Conservation (phyloP, 2,113 vertebrate species). For the Brachypteracias leptosomus region DNA sequence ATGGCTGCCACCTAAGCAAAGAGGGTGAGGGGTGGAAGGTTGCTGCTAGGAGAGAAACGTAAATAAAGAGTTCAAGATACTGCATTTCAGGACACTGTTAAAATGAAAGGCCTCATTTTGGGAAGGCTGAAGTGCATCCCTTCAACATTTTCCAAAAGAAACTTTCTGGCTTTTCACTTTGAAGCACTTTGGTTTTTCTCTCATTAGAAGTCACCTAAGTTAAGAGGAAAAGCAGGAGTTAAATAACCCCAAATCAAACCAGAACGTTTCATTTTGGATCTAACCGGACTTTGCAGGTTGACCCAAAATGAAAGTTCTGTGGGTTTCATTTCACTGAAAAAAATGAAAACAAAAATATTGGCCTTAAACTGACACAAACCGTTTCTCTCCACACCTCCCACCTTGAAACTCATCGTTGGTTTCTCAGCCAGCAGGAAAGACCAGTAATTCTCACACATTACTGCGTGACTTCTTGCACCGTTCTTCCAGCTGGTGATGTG, state of each 20-base stretch:
- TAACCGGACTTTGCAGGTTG: background rate
- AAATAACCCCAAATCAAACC: background rate
- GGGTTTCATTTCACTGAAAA: background rate
- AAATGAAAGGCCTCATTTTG: background rate
- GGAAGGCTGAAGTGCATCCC: background rate
- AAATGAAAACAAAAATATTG: background rate
- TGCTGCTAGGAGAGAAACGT: background rate
- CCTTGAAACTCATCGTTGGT: background rate
- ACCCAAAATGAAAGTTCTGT: background rate
- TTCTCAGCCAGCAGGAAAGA: background rate
- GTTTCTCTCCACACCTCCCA: background rate
- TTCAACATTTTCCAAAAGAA: background rate
- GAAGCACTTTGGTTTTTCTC: background rate
- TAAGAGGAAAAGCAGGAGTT: background rate
- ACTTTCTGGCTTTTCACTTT: background rate
- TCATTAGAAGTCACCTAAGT: background rate
- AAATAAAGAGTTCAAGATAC: background rate
- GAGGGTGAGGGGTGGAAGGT: background rate
- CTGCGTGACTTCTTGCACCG: background rate
- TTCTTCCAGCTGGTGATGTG: fast-evolving
- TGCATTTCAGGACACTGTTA: background rate
- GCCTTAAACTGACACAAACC: background rate
- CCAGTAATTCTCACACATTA: background rate
- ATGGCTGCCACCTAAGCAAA: background rate
- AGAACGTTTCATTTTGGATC: background rate